Evolutionary conservation across 2,113 vertebrate genomes (phyloP).

Genomic region (Ochotona princeps): DNA sequence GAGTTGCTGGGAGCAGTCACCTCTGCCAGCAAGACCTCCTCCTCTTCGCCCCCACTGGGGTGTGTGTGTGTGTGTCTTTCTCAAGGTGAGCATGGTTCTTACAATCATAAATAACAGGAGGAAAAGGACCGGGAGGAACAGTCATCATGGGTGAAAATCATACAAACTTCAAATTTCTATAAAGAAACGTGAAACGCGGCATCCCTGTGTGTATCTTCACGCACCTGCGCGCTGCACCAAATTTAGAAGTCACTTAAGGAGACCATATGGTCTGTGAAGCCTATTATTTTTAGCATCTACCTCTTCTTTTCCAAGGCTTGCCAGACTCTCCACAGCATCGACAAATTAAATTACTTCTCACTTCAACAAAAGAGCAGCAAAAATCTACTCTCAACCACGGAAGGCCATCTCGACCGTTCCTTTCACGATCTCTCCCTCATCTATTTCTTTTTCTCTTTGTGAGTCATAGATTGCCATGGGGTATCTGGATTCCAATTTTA

Average conservation of each 20-base stretch:
- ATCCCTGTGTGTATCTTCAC: neutral
- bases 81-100: conserved; percentile 26
- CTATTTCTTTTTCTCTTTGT: conserved; percentile 14
- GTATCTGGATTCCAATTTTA: neutral
- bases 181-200: conserved; percentile 26
- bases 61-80: neutral
- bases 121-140: neutral
- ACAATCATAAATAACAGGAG: neutral
- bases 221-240: neutral
- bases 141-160: neutral
- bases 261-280: neutral
- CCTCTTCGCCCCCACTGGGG: neutral
- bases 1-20: neutral
- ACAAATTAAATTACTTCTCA: neutral
- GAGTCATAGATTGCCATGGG: neutral
- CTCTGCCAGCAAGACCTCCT: neutral
- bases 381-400: neutral
- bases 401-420: neutral
- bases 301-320: neutral
- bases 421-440: neutral
- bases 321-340: neutral
- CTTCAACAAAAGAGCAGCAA: neutral
- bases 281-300: neutral
- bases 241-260: neutral
- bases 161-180: neutral